A percentile compares a stretch with the other conserved stretches of the same genome.
Conservation (phyloP, 1,140 invertebrate species). For the Phthorimaea operculella region DNA sequence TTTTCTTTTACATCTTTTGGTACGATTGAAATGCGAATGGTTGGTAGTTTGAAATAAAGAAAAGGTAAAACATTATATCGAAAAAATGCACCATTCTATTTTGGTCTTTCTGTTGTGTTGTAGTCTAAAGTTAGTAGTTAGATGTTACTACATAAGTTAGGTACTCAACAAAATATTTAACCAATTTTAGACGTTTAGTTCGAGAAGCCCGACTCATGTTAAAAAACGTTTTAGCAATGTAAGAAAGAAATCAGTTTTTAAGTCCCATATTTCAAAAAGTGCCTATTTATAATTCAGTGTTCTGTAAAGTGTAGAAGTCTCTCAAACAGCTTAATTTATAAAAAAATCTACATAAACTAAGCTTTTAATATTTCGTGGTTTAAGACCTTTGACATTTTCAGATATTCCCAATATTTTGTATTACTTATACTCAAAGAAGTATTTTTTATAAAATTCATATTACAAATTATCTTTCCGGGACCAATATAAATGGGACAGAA, state of each 20-base stretch:
- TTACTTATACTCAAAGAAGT: no score
- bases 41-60: background rate
- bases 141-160: no score
- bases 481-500: slow-evolving; percentile 2
- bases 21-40: background rate
- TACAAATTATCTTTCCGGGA: background rate
- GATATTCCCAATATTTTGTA: no score
- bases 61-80: no score
- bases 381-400: no score
- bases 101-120: background rate
- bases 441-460: background rate
- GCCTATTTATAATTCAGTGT: no score
- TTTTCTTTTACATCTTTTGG: background rate
- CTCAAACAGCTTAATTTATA: no score
- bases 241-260: slow-evolving; percentile 2
- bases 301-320: no score
- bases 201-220: slow-evolving; percentile 56
- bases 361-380: no score
- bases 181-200: background rate
- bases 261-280: background rate
- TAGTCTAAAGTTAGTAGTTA: no score
- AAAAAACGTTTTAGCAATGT: slow-evolving; percentile 7
- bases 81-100: background rate
- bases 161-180: background rate
- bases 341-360: no score